phyloP scores from a whole-genome alignment of 1,140 invertebrate genomes.

The Oryzaephilus surinamensis region DNA sequence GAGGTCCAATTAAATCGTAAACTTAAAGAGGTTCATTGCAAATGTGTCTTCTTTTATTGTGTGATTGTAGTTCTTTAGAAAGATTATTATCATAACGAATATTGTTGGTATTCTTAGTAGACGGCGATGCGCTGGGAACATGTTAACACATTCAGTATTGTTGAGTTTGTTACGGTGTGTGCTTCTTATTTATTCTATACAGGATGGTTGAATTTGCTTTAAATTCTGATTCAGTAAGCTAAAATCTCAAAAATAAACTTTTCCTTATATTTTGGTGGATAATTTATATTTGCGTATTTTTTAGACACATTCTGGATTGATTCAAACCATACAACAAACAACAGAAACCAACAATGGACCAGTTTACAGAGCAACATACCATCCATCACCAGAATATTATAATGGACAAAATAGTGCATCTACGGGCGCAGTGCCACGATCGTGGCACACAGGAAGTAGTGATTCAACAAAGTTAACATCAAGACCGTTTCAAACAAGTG shows the following conservation, averaged over 20 bases:
- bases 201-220: slow-evolving; percentile 31
- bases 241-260: background rate
- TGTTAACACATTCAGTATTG: slow-evolving; percentile 20
- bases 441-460: slow-evolving; percentile 24
- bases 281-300: slow-evolving; percentile 9
- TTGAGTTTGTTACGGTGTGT: slow-evolving; percentile 20
- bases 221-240: slow-evolving; percentile 18
- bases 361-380: slow-evolving; percentile 28
- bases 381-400: slow-evolving; percentile 27
- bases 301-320: slow-evolving; percentile 27
- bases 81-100: slow-evolving; percentile 21
- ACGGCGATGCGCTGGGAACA: slow-evolving; percentile 18
- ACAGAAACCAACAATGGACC: slow-evolving; percentile 17
- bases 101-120: slow-evolving; percentile 25
- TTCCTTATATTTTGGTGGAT: background rate
- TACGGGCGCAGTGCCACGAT: slow-evolving; percentile 27
- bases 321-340: slow-evolving; percentile 19
- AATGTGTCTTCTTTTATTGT: slow-evolving; percentile 11
- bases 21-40: background rate
- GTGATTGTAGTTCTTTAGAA: slow-evolving; percentile 18
- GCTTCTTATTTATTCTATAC: slow-evolving; percentile 18
- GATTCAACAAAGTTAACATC: slow-evolving; percentile 15
- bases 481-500: slow-evolving; percentile 15
- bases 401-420: slow-evolving; percentile 19
- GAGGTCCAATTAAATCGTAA: slow-evolving; percentile 10